Evolutionary conservation across 2,797 vertebrate species (phyloP).

Genomic region (Sebastes variabilis): DNA sequence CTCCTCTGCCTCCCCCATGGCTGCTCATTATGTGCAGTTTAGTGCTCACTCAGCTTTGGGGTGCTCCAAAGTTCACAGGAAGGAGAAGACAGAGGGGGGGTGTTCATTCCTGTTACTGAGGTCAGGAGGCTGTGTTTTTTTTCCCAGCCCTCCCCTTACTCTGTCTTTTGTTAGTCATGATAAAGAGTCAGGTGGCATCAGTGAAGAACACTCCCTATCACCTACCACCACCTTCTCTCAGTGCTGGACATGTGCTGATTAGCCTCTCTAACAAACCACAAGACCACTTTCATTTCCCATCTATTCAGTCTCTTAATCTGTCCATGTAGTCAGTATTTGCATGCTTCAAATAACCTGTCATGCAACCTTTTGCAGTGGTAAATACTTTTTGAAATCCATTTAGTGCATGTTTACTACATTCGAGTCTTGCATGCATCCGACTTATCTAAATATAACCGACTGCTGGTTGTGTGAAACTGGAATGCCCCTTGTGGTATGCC

Average conservation of each 20-base stretch:
- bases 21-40: conserved; percentile 41
- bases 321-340: neutral
- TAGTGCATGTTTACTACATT: neutral
- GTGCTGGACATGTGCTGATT: conserved; percentile 46
- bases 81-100: conserved; percentile 20
- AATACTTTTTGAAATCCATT: neutral
- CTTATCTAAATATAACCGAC: neutral
- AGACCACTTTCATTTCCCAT: neutral
- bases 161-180: conserved; percentile 44
- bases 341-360: neutral
- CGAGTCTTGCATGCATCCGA: neutral
- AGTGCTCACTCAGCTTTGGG: conserved; percentile 56
- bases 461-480: neutral
- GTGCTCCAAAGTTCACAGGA: conserved; percentile 68
- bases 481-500: neutral
- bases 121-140: conserved; percentile 49
- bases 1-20: conserved; percentile 22
- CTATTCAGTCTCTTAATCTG: neutral
- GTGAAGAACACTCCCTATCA: conserved; percentile 29
- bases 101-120: conserved; percentile 47
- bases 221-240: conserved; percentile 17
- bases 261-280: conserved; percentile 16
- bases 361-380: neutral
- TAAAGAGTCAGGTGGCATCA: conserved; percentile 63
- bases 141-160: conserved; percentile 37